Evolutionary conservation across 2,888 invertebrate species (phyloP).

Genomic region (Drosophila maculinotata): DNA sequence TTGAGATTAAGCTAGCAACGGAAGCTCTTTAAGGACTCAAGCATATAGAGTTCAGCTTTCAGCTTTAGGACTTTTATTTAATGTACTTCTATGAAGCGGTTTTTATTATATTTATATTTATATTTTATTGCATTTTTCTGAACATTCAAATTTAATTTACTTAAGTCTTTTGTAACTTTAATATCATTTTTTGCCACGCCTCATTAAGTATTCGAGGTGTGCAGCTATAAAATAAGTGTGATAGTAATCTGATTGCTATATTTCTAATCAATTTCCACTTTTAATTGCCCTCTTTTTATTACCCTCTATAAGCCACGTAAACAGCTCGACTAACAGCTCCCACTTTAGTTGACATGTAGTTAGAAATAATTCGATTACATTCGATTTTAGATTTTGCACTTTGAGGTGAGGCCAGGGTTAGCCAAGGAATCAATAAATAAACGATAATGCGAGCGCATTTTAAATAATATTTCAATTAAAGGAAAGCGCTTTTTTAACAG

Average conservation of each 20-base stretch:
- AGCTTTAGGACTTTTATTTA: background rate
- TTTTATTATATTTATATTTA: too few relatives aligned
- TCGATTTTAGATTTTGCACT: background rate
- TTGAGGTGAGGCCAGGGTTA: background rate
- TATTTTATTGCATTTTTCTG: too few relatives aligned
- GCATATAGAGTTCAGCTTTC: background rate
- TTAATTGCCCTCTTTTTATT: background rate
- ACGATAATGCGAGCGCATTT: slow-evolving; percentile 5
- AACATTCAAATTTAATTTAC: too few relatives aligned
- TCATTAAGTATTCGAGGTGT: too few relatives aligned
- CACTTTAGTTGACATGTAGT: background rate
- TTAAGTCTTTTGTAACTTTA: too few relatives aligned
- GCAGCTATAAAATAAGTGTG: too few relatives aligned
- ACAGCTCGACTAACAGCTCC: background rate
- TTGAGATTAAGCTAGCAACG: background rate
- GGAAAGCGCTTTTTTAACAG: background rate
- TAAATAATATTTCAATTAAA: slow-evolving; percentile 10
- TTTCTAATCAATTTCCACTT: background rate
- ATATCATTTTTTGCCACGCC: too few relatives aligned
- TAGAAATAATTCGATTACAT: background rate
- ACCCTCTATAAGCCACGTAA: background rate
- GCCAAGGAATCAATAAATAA: background rate
- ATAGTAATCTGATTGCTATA: too few relatives aligned
- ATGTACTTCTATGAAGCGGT: background rate
- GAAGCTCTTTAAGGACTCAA: background rate